Base-by-base conservation (phyloP, 2,888 invertebrate species). In the Diabrotica balteata region DNA sequence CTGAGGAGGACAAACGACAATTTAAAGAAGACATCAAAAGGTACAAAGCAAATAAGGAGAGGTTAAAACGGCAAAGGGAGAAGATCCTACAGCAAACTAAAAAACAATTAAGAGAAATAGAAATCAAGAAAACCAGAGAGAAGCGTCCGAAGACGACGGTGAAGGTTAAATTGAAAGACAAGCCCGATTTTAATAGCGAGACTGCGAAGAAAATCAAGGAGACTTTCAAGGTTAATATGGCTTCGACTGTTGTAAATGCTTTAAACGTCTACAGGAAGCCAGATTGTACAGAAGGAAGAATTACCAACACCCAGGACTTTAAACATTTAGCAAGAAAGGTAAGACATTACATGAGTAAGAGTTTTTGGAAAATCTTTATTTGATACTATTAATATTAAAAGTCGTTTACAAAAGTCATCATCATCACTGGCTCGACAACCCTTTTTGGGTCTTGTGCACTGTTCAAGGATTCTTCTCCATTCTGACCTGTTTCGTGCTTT, bases 301-400 rank as follows among this genome's bases (percentile, higher is more conserved):
- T 98, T 77, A 91, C 91, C 4, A 92, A 90, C 79, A 95, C 93
- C 0, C 94, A 96, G 54, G 97, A 98, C 84, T 95, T 97, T 84
- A 97, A 97, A 82, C 95, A 96, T 85, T 87, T 97, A 64, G 96
- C 97, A 5, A 89, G 96, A 84, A 97, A 97, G 90, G 95, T 95
- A 84, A 79, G 80, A 74, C 22, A 44, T 11, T 44, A n/a, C 54
- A 7, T 57, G 10, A 17, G 2, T 57, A 32, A 32, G 5, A 5
- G 32, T 32, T 32, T 32, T 32, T 32, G 32, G 32, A 5, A 32
- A 4, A 32, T 32, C 4, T 32, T 32, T 32, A 32, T 17, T 17
- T 17, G 17, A 17, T 17, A 17, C 17, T 17, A 17, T 17, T 17
- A 17, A 17, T 17, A 17, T 17, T 17, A 17, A 17, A 17, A 17